These are phyloP conservation scores for Heterotilapia buettikoferi DNA, from an alignment of 2,113 vertebrate genomes.

Conservation along the genomic window DNA sequence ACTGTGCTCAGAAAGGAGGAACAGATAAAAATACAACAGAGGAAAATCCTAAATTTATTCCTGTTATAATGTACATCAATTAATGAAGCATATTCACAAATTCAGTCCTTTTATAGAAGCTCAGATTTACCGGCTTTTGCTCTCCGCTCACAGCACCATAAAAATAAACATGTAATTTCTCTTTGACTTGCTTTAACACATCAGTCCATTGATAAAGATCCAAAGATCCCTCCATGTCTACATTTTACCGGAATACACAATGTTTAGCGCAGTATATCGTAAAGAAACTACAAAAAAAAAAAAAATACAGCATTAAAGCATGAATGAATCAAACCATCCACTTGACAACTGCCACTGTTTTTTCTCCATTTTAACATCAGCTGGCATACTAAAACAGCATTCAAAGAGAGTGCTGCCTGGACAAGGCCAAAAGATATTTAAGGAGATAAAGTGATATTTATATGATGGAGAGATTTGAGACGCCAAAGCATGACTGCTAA, in stretches of 20 bases:
- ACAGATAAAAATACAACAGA: background rate
- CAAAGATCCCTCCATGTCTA: background rate
- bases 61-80: background rate
- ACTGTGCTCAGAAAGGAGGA: background rate
- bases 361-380: background rate
- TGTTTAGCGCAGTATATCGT: background rate
- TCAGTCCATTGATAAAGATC: background rate
- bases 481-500: background rate
- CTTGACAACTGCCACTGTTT: background rate
- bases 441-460: background rate
- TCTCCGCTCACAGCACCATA: rapidly evolving
- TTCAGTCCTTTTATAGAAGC: background rate
- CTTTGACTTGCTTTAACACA: background rate
- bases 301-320: background rate
- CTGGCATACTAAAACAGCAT: background rate
- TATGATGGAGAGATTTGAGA: background rate
- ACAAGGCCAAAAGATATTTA: background rate
- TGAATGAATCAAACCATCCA: background rate
- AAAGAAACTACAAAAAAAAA: background rate
- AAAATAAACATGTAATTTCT: background rate
- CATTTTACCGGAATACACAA: background rate
- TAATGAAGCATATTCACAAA: background rate
- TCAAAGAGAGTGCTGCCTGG: background rate
- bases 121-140: background rate
- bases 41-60: background rate